Evolutionary conservation across 2,113 vertebrate genomes (phyloP), one percentile per base, ranked within the genome.

Genomic region (Urocitellus parryii): DNA sequence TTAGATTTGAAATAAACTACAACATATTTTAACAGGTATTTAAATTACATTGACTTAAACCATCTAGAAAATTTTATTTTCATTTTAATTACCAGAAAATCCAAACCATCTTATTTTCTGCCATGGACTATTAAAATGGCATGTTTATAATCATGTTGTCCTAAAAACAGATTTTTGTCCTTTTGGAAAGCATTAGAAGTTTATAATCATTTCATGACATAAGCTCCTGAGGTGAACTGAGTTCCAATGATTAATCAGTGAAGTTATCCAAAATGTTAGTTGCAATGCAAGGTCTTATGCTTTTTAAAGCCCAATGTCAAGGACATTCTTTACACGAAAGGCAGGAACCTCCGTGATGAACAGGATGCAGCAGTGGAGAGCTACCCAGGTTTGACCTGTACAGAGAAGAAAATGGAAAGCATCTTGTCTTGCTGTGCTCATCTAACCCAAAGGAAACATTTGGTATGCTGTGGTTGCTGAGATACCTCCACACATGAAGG

Each of bases 241-340:
- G 9, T 18, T 61, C 56, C 56, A 58, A 2, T 58, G 45, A 92
- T 25, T 95, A 27, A 87, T 90, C 2, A 74, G 16, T 70, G 77
- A 58, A 53, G 22, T 45, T 96, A 25, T 88, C 39, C 4, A 24
- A 94, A 98, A 96, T 85, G n/a, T 39, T 73, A 68, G 3, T 93
- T 92, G 32, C 51, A 8, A 65, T 29, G 79, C 67, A 81, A 65
- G 65, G 24, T 8, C 72, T 58, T 90, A n/a, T 34, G 1, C 0
- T 90, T 95, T 61, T 34, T 58, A 34, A 95, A 82, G 20, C 13
- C 45, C 34, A n/a, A 53, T 82, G 48, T n/a, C 37, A 51, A 94
- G 51, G 14, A 18, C 48, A 77, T 42, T 14, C 12, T 42, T 94
- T 96, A 5, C 6, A 37, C 16, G 8, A n/a, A 72, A 53, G 9